phyloP scores from a whole-genome alignment of 2,797 vertebrate genomes.

The Syndactyla subalaris region DNA sequence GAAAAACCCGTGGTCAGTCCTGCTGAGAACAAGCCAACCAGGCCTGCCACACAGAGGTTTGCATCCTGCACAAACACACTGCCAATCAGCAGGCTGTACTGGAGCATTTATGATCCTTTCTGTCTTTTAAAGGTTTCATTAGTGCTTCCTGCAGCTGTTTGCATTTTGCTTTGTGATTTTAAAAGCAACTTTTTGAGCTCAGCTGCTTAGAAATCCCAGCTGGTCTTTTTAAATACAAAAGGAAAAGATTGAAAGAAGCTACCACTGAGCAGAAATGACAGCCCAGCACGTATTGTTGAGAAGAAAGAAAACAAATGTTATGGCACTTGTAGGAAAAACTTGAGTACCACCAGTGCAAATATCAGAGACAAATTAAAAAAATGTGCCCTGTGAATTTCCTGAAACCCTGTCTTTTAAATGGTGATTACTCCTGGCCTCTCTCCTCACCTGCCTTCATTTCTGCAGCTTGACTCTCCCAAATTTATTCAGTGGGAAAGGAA shows the following conservation, averaged over 20 bases:
- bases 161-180: conserved; percentile 5
- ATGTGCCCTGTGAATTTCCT: background rate
- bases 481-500: background rate
- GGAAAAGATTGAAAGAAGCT: conserved; percentile 20
- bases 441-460: background rate
- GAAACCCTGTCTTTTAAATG: background rate
- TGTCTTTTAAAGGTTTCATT: background rate
- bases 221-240: conserved; percentile 32
- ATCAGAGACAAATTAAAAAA: background rate
- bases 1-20: background rate
- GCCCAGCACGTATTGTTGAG: background rate
- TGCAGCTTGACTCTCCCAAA: background rate
- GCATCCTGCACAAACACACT: background rate
- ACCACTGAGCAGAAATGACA: background rate
- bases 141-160: background rate
- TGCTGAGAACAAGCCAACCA: background rate
- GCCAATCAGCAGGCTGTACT: background rate
- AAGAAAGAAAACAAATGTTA: background rate
- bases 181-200: conserved; percentile 3
- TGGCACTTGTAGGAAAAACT: background rate
- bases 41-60: background rate
- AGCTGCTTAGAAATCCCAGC: background rate
- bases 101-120: background rate
- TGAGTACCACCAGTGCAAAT: background rate
- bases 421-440: background rate